Evolutionary conservation across 2,113 vertebrate species (phyloP), one percentile per base, ranked within the genome.

Genomic region (Odobenus rosmarus): DNA sequence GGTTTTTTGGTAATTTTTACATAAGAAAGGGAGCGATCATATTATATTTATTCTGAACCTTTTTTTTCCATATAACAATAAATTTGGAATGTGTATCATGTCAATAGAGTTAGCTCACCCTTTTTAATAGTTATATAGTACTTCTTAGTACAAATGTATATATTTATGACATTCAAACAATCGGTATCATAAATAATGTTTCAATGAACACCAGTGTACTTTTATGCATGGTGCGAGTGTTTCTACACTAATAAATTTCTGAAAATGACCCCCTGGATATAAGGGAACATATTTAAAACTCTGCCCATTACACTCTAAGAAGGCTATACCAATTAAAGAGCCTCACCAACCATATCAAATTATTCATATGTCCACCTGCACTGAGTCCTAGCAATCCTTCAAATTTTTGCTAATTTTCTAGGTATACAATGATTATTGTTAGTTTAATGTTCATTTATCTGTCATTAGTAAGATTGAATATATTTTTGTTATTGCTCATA

Each of bases 231-330:
- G 12, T 64, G 36, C 46, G 36, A 90, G 4, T 62, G 81, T 49
- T 86, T 36, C 53, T 46, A 55, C 24, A 74, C n/a, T 39, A 71
- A 81, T 31, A 81, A 28, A 74, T 31, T 85, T 61, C 86, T 93
- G n/a, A 55, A 96, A 90, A 42, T 90, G 71, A 77, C 36, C 57
- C 7, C 7, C 61, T 39, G 31, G 24, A 21, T 74, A 13, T 90
- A 90, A 89, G 28, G 15, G 42, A 59, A 21, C 42, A 95, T 42
- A 92, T 62, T 80, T 80, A 42, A 95, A 92, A 92, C 21, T 90
- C 19, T 72, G 15, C 39, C 39, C 33, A 10, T 62, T 79, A 79
- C n/a, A 55, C 23, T 51, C 33, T n/a, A 80, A 93, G 21, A 77
- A 71, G 6, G 80, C 84, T 57, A 83, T 33, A 36, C n/a, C 76